phyloP scores from a whole-genome alignment of 30 jellyfish, hydroid and myxozoan genomes.

The Aurelia aurita region DNA sequence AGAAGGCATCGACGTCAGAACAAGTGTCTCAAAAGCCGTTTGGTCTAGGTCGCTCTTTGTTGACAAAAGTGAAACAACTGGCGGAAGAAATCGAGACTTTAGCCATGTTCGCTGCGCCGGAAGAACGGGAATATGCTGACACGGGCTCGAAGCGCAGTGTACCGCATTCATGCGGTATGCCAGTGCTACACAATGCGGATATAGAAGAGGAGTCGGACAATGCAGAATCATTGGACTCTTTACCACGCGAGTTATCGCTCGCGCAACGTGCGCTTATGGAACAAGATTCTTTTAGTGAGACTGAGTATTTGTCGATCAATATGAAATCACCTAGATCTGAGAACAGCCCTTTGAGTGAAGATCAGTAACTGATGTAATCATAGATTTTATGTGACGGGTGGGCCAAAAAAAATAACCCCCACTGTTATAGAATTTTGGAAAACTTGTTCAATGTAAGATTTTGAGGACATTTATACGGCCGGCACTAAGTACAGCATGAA shows the following conservation, averaged over 20 bases:
- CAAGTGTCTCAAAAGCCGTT: conserved; percentile 51
- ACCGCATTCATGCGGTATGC: conserved; percentile 63
- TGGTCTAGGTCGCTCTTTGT: conserved; percentile 67
- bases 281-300: conserved; percentile 88
- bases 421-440: too few relatives aligned
- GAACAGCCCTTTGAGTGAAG: conserved; percentile 18
- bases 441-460: too few relatives aligned
- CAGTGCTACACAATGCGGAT: conserved; percentile 16
- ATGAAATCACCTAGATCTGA: conserved; percentile 65
- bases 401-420: too few relatives aligned
- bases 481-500: too few relatives aligned
- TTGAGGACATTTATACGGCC: too few relatives aligned
- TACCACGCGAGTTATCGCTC: conserved; percentile 2
- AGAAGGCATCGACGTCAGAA: conserved; percentile 22
- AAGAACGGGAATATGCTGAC: conserved; percentile 29
- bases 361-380: background rate
- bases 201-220: conserved; percentile 14
- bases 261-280: conserved; percentile 36
- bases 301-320: conserved; percentile 81
- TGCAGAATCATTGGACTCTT: conserved; percentile 2
- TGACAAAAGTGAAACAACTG: conserved; percentile 80
- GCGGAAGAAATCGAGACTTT: conserved; percentile 93
- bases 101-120: conserved; percentile 73
- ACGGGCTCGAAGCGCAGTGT: conserved; percentile 46
- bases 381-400: too few relatives aligned